Evolutionary conservation across 2,113 vertebrate species (phyloP).

Genomic region (Tringa solitaria): DNA sequence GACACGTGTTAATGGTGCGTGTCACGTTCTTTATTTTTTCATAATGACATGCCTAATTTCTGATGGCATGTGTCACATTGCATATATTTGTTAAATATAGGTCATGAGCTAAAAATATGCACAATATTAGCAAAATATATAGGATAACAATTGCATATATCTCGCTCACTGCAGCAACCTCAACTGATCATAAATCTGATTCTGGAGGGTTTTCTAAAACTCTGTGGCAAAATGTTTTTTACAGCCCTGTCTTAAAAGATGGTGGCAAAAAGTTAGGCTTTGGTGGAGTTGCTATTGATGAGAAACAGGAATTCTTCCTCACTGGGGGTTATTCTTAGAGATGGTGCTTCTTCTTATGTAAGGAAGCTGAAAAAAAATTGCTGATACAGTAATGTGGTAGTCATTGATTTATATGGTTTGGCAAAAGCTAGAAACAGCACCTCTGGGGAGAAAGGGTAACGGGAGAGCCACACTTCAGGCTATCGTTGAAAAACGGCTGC

Average conservation of each 20-base stretch:
- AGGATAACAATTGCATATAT: background rate
- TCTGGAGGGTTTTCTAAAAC: background rate
- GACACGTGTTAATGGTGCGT: conserved; percentile 65
- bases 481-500: background rate
- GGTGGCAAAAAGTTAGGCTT: background rate
- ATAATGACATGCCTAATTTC: conserved; percentile 12
- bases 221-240: background rate
- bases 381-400: background rate
- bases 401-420: background rate
- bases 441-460: background rate
- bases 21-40: conserved; percentile 29
- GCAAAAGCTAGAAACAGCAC: background rate
- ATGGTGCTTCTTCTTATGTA: background rate
- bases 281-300: background rate
- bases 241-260: background rate
- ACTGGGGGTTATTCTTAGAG: background rate
- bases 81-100: conserved; percentile 42
- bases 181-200: background rate
- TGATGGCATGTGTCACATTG: conserved; percentile 32
- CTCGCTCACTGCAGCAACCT: background rate
- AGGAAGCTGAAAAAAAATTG: background rate
- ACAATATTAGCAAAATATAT: background rate
- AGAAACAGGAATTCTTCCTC: background rate
- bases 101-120: conserved; percentile 15
- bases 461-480: background rate